phyloP scores from a whole-genome alignment of 2,888 invertebrate species.

The Tanytarsus gracilentus region DNA sequence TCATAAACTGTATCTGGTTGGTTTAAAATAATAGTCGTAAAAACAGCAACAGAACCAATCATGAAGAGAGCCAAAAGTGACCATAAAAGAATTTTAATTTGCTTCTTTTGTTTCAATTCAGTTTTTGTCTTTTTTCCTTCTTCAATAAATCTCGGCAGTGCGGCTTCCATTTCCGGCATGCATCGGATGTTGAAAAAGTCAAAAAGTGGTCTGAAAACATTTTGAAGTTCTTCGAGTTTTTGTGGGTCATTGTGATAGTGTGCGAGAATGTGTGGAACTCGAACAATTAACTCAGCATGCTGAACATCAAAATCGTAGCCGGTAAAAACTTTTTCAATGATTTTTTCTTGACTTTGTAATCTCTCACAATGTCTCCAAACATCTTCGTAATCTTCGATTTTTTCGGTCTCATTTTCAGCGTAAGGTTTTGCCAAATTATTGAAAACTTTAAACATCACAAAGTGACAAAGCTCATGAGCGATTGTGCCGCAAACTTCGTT shows the following conservation, averaged over 20 bases:
- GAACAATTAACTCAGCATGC: neutral
- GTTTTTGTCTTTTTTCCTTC: no score
- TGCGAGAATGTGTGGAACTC: neutral
- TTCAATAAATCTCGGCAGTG: neutral
- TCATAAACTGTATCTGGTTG: neutral
- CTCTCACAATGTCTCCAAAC: neutral
- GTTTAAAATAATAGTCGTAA: neutral
- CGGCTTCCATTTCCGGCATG: neutral
- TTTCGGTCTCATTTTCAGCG: neutral
- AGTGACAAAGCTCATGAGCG: neutral
- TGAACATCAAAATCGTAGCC: neutral
- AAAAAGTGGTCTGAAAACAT: neutral
- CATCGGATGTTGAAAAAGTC: neutral
- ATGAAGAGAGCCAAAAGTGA: neutral
- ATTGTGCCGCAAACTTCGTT: neutral
- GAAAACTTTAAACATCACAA: neutral
- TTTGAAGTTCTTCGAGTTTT: neutral
- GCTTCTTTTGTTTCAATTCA: neutral
- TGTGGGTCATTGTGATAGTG: neutral
- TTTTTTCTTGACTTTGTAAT: neutral
- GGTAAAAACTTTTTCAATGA: neutral
- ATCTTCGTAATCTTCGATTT: neutral
- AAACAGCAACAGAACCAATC: neutral
- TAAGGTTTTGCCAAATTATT: neutral
- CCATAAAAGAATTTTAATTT: neutral